Conservation (phyloP, 2,113 vertebrate species). For the Coturnix japonica region DNA sequence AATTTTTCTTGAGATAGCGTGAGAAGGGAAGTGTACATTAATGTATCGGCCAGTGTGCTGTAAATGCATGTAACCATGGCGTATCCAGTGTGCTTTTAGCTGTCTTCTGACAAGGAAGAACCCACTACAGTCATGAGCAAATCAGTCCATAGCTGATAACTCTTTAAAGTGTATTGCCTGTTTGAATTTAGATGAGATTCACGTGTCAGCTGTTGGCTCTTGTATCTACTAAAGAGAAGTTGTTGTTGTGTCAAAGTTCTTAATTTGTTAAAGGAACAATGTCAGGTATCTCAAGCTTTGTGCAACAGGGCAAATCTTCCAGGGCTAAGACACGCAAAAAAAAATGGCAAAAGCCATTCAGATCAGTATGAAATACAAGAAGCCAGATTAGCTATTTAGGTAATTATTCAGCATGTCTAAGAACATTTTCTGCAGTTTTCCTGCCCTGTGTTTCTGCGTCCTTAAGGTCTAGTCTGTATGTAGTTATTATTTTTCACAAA, state of each 20-base stretch:
- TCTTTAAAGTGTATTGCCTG: background rate
- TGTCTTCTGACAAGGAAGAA: background rate
- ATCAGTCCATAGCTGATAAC: background rate
- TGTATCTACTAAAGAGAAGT: background rate
- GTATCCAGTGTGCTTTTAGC: background rate
- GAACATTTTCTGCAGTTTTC: background rate
- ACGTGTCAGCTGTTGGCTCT: slow-evolving; percentile 4
- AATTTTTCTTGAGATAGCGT: background rate
- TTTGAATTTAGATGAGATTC: slow-evolving; percentile 38
- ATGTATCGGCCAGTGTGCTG: background rate
- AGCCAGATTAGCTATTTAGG: background rate
- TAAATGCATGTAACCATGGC: background rate
- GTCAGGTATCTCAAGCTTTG: background rate
- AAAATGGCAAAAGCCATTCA: background rate
- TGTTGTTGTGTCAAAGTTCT: background rate
- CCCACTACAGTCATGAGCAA: background rate
- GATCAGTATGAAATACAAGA: background rate
- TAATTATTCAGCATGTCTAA: background rate
- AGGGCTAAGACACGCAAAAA: background rate
- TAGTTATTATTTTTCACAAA: background rate
- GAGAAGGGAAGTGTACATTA: background rate
- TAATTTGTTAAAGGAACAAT: background rate
- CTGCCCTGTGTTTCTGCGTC: background rate
- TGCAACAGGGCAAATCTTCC: background rate
- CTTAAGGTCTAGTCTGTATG: background rate